Evolutionary conservation across 2,113 vertebrate genomes (phyloP).

Genomic region (Halcyon senegalensis): DNA sequence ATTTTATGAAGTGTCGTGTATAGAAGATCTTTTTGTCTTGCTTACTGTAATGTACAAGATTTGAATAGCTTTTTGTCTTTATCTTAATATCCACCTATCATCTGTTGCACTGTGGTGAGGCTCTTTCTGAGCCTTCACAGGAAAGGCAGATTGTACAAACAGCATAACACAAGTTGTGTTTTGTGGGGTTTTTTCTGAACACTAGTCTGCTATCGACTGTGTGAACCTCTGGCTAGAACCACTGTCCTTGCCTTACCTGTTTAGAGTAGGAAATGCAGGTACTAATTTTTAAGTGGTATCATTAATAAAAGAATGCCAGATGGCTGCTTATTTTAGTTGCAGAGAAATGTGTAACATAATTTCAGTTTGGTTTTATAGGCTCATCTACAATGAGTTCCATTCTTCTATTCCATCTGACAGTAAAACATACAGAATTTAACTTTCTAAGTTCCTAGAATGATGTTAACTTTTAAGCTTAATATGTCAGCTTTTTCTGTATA

Average conservation of each 20-base stretch:
- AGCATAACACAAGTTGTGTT: background rate
- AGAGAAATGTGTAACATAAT: background rate
- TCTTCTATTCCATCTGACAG: background rate
- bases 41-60: conserved; percentile 22
- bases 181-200: background rate
- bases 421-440: background rate
- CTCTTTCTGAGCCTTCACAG: background rate
- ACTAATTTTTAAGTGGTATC: background rate
- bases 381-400: background rate
- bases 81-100: conserved; percentile 23
- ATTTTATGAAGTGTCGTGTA: conserved; percentile 38
- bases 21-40: conserved; percentile 13
- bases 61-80: background rate
- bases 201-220: background rate
- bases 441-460: background rate
- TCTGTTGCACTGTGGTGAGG: background rate
- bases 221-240: background rate
- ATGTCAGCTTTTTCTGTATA: background rate
- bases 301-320: background rate
- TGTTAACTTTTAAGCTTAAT: background rate
- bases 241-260: background rate
- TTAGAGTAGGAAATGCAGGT: background rate
- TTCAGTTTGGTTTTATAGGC: background rate
- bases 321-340: background rate
- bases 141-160: background rate